Evolutionary conservation across 2,888 invertebrate species (phyloP).

Genomic region (Polydrusus pterygomalis): DNA sequence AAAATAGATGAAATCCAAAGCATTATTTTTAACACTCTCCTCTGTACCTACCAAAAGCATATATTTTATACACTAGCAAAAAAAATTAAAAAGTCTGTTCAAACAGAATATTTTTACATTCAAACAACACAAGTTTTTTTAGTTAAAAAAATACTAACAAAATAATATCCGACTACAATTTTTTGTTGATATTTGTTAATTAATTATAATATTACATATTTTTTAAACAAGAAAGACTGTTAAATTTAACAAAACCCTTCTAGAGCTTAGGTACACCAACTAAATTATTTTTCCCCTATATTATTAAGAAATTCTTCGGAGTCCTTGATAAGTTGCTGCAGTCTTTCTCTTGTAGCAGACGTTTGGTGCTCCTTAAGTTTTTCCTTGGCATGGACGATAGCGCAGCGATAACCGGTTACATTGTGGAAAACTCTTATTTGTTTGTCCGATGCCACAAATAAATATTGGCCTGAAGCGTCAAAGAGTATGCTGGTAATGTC

Average conservation of each 20-base stretch:
- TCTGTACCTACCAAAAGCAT: too few species aligned
- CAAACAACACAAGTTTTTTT: too few species aligned
- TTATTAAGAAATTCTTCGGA: slow-evolving; percentile 70
- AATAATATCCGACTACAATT: too few species aligned
- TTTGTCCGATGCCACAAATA: slow-evolving; percentile 84
- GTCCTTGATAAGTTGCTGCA: slow-evolving; percentile 81
- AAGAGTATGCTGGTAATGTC: slow-evolving; percentile 81
- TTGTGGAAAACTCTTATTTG: slow-evolving; percentile 88
- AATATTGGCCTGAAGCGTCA: slow-evolving; percentile 83
- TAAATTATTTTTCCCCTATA: slow-evolving; percentile 48
- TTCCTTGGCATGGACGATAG: slow-evolving; percentile 71
- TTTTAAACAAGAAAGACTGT: not conserved
- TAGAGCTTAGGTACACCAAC: not conserved
- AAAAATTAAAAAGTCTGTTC: too few species aligned
- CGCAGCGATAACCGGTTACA: slow-evolving; percentile 78
- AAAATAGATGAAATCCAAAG: too few species aligned
- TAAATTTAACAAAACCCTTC: not conserved
- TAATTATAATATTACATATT: not conserved
- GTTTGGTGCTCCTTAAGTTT: slow-evolving; percentile 78
- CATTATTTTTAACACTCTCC: too few species aligned
- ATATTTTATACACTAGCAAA: too few species aligned
- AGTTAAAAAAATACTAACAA: too few species aligned
- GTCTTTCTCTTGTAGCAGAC: slow-evolving; percentile 85
- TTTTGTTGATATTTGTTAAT: too few species aligned
- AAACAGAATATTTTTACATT: too few species aligned